Evolutionary conservation across 2,113 vertebrate species (phyloP).

Genomic region (Carassius carassius): DNA sequence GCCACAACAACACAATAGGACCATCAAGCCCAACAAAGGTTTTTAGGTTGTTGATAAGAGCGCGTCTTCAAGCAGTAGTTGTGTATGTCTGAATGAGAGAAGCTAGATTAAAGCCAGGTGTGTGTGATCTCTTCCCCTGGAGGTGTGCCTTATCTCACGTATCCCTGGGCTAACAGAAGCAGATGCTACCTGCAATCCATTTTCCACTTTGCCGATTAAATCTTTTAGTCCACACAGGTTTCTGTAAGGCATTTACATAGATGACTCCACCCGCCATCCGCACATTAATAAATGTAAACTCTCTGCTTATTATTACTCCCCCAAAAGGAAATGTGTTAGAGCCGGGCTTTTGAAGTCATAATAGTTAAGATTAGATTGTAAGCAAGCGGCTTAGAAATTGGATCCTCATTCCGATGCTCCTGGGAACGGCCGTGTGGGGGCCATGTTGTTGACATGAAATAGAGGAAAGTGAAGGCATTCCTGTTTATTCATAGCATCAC

Average conservation of each 20-base stretch:
- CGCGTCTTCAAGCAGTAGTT: background rate
- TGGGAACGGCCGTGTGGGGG: constrained; percentile 1
- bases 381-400: constrained; percentile 17
- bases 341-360: constrained; percentile 44
- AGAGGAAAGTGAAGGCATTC: constrained; percentile 52
- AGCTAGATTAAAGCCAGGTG: constrained; percentile 40
- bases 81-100: constrained; percentile 24
- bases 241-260: constrained; percentile 8
- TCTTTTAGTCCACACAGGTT: constrained; percentile 27
- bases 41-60: constrained; percentile 54
- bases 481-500: constrained; percentile 66
- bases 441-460: constrained; percentile 42
- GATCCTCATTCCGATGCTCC: constrained; percentile 9
- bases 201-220: constrained; percentile 21
- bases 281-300: background rate
- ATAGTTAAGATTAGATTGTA: constrained; percentile 34
- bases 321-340: constrained; percentile 38
- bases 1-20: constrained; percentile 46
- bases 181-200: constrained; percentile 42
- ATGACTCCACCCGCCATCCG: constrained; percentile 2
- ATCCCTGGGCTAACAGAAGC: constrained; percentile 36
- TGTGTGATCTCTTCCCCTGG: constrained; percentile 24
- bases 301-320: background rate
- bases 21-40: constrained; percentile 42
- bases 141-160: constrained; percentile 40